phyloP scores from a whole-genome alignment of 2,888 invertebrate genomes.

The Calliphora vomitoria region DNA sequence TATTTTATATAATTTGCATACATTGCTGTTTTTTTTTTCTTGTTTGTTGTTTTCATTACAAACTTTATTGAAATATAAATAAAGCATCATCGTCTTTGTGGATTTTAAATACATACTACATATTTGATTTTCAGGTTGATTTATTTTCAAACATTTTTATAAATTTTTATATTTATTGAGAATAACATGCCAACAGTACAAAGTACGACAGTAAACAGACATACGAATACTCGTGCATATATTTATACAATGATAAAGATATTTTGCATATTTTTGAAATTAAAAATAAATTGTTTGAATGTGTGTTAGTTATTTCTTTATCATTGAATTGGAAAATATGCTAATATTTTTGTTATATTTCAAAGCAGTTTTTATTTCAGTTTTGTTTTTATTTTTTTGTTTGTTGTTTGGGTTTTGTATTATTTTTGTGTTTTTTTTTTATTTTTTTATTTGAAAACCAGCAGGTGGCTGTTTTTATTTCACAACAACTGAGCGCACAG shows the following conservation, averaged over 20 bases:
- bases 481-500: neutral
- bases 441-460: conserved; percentile 22
- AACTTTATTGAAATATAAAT: conserved; percentile 2
- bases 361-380: conserved; percentile 25
- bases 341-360: conserved; percentile 57
- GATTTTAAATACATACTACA: conserved; percentile 17
- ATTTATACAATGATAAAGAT: conserved; percentile 32
- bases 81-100: conserved; percentile 21
- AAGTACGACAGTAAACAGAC: neutral
- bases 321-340: conserved; percentile 72
- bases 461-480: conserved; percentile 42
- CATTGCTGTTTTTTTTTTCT: neutral
- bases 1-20: neutral
- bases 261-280: conserved; percentile 65
- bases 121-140: conserved; percentile 60
- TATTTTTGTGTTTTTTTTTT: neutral
- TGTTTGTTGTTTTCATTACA: neutral
- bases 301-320: conserved; percentile 51
- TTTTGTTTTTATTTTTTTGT: neutral
- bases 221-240: neutral
- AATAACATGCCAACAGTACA: neutral
- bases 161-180: conserved; percentile 25
- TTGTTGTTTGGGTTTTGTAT: neutral
- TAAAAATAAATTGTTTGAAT: conserved; percentile 55
- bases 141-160: conserved; percentile 45